phyloP scores from a whole-genome alignment of 2,888 invertebrate genomes.

The Cyaniris semiargus region DNA sequence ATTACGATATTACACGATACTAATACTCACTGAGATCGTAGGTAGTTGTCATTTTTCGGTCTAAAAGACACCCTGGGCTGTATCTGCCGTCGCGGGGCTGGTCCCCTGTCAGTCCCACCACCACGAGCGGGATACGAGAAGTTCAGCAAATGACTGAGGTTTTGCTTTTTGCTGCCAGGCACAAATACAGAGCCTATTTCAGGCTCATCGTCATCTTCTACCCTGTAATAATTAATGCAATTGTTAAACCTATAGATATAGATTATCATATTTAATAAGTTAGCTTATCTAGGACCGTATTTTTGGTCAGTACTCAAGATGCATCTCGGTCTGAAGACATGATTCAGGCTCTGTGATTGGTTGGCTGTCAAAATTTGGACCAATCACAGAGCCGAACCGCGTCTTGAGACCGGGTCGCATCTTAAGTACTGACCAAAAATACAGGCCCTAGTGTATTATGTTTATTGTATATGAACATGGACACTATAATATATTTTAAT shows the following conservation, averaged over 20 bases:
- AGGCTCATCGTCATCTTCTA: constrained; percentile 80
- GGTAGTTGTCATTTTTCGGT: constrained; percentile 95
- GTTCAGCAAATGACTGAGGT: constrained; percentile 95
- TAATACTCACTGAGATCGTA: constrained; percentile 93
- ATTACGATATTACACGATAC: too few relatives aligned
- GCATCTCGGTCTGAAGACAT: too few relatives aligned
- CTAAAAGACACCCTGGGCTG: constrained; percentile 76
- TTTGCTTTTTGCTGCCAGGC: constrained; percentile 94
- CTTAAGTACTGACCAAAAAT: too few relatives aligned
- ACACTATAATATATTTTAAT: too few relatives aligned
- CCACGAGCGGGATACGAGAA: constrained; percentile 90
- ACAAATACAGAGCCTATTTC: constrained; percentile 92
- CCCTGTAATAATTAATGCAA: constrained; percentile 51
- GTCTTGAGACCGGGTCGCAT: too few relatives aligned
- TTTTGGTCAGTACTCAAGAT: too few relatives aligned
- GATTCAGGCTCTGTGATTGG: too few relatives aligned
- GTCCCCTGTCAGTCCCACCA: constrained; percentile 61
- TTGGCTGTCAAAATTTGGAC: too few relatives aligned
- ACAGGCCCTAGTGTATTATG: neutral
- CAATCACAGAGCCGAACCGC: too few relatives aligned
- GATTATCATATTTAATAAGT: neutral
- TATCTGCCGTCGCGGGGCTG: constrained; percentile 55
- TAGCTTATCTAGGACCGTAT: neutral
- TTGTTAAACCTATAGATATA: neutral
- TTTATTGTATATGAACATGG: too few relatives aligned